Base-by-base conservation (phyloP, 2,888 invertebrate genomes). In the Incurvaria masculella region DNA sequence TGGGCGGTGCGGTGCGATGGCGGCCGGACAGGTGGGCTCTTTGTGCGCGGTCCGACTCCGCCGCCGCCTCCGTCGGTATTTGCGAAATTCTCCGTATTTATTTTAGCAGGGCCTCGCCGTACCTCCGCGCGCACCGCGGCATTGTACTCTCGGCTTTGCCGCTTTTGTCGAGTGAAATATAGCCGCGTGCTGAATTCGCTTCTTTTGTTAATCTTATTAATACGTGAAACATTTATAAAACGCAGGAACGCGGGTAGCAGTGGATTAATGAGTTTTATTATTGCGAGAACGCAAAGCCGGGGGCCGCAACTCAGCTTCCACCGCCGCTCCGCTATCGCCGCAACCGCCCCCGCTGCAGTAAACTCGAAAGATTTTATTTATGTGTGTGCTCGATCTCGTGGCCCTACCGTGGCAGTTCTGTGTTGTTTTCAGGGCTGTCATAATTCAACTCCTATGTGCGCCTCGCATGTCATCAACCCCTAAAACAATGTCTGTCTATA, bases 141-240 rank as follows among this genome's bases (percentile, higher is more conserved):
- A 23, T 23, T 23, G 23, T 23, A 23, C 23, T 23, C 23, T 23
- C 23, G 23, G 23, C 23, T 23, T 23, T 23, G 23, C 68, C 69
- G 72, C 72, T 75, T 23, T 72, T 74, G 73, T 71, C 66, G 68
- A 65, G 61, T 23, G 23, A 23, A 23, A 68, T 71, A 72, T 72
- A 70, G 72, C 73, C 72, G 71, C 68, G 68, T 63, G 38, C 64
- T 65, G 66, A 23, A 23, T 10, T 23, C 23, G 23, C 23, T 23
- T 23, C 23, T 74, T 75, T 76, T 76, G 78, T 76, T 75, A 76
- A 76, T 78, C 74, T 78, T 76, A 78, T 78, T 74, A 78, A 75
- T 75, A 73, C 69, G 68, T 76, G 69, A 76, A 78, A 76, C 75
- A 75, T 78, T 76, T 72, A 76, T 73, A 70, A 71, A 68, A 70